Conservation (phyloP, 2,113 vertebrate genomes). For the Mustela nigripes region DNA sequence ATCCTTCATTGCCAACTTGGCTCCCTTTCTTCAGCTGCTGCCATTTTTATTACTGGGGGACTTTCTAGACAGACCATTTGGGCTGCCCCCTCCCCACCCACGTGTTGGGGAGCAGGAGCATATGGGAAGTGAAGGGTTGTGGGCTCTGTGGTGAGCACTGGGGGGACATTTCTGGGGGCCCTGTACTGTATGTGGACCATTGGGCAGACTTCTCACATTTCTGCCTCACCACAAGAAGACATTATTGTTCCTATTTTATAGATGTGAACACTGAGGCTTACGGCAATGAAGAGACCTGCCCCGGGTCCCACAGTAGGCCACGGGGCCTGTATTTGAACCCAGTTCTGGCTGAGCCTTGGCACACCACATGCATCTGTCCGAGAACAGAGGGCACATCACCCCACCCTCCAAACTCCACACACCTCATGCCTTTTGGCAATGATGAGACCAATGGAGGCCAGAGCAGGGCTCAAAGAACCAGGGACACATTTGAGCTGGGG, state of each 20-base stretch:
- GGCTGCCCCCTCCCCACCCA: fast-evolving
- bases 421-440: neutral
- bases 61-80: neutral
- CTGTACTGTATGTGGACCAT: fast-evolving
- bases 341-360: neutral
- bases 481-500: neutral
- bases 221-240: neutral
- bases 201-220: neutral
- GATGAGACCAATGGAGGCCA: neutral
- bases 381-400: neutral
- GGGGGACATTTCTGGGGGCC: fast-evolving
- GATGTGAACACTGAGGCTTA: neutral
- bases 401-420: neutral
- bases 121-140: neutral
- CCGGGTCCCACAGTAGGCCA: neutral
- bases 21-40: conserved; percentile 28
- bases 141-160: no score
- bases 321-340: neutral
- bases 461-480: neutral
- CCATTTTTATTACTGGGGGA: neutral
- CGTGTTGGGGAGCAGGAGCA: fast-evolving
- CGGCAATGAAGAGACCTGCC: neutral
- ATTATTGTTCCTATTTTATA: neutral
- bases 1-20: conserved; percentile 65
- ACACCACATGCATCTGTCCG: neutral